Percentiles rank a stretch among this genome's conserved stretches.
Evolutionary conservation across 2,888 invertebrate genomes (phyloP).

Genomic region (Tetrapedia diversipes): DNA sequence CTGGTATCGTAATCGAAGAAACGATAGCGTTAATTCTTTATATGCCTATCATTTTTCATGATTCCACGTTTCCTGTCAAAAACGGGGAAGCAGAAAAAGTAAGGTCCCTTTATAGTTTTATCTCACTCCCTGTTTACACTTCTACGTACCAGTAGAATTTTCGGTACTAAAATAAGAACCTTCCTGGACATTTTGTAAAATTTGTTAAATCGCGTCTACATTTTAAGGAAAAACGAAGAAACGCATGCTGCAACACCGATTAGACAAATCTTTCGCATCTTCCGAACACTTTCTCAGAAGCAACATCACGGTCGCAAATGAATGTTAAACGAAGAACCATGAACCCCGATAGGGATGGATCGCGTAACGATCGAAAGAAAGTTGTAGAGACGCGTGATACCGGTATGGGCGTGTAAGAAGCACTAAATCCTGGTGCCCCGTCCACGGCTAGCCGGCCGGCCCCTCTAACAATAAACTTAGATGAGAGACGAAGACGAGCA

Average conservation of each 20-base stretch:
- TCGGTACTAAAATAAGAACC: neutral
- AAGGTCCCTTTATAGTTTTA: neutral
- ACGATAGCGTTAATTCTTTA: neutral
- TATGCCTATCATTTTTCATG: no score
- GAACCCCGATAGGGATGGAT: no score
- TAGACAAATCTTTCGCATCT: neutral
- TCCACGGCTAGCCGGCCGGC: constrained; percentile 67
- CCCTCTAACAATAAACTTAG: constrained; percentile 79
- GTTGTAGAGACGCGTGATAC: constrained; percentile 65
- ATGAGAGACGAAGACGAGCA: constrained; percentile 62
- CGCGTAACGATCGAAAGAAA: constrained; percentile 27
- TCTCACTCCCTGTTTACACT: constrained; percentile 1
- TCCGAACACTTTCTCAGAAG: no score
- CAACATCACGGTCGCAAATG: no score
- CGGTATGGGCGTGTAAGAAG: constrained; percentile 70
- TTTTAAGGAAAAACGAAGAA: no score
- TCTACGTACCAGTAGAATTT: neutral
- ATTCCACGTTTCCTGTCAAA: no score
- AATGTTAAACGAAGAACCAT: no score
- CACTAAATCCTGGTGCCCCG: constrained; percentile 75
- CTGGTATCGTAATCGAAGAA: constrained; percentile 11
- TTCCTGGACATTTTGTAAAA: neutral
- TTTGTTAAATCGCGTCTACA: constrained; percentile 3
- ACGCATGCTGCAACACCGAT: no score
- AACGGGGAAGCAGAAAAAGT: neutral